Conservation (phyloP, 2,113 vertebrate species). For the Pholis gunnellus region DNA sequence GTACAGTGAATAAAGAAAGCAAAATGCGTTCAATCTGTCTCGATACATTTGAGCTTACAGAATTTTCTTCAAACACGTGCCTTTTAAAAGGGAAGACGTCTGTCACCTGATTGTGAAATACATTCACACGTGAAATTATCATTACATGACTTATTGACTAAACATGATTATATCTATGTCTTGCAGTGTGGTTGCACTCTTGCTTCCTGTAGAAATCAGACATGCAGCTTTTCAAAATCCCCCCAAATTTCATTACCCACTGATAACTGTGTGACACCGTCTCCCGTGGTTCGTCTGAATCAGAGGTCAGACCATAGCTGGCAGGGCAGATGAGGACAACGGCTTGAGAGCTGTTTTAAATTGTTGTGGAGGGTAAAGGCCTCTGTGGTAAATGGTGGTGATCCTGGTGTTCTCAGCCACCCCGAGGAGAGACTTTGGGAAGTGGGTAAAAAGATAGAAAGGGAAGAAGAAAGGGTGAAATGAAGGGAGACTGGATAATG, state of each 20-base stretch:
- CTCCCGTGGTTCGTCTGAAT: slow-evolving; percentile 50
- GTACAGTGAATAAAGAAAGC: not conserved
- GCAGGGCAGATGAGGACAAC: slow-evolving; percentile 30
- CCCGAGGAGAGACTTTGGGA: slow-evolving; percentile 25
- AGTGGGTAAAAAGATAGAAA: slow-evolving; percentile 7
- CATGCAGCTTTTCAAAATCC: slow-evolving; percentile 4
- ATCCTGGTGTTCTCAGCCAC: slow-evolving; percentile 13
- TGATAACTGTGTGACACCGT: slow-evolving; percentile 31
- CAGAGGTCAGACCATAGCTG: slow-evolving; percentile 46
- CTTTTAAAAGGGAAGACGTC: not conserved
- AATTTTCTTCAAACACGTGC: not conserved
- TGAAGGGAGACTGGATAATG: slow-evolving; percentile 4
- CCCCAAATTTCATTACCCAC: slow-evolving; percentile 2
- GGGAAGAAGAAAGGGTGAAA: slow-evolving; percentile 5
- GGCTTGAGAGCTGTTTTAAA: slow-evolving; percentile 39
- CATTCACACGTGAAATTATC: not conserved
- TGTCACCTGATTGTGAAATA: not conserved
- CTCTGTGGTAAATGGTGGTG: slow-evolving; percentile 34
- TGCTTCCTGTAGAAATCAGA: slow-evolving; percentile 5
- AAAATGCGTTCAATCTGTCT: not conserved
- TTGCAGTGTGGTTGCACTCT: not conserved
- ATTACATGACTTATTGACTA: not conserved
- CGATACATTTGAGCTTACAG: not conserved
- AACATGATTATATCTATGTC: not conserved
- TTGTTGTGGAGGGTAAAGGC: slow-evolving; percentile 39